Evolutionary conservation across 2,113 vertebrate genomes (phyloP).

Genomic region (Xyliphius kryptos): DNA sequence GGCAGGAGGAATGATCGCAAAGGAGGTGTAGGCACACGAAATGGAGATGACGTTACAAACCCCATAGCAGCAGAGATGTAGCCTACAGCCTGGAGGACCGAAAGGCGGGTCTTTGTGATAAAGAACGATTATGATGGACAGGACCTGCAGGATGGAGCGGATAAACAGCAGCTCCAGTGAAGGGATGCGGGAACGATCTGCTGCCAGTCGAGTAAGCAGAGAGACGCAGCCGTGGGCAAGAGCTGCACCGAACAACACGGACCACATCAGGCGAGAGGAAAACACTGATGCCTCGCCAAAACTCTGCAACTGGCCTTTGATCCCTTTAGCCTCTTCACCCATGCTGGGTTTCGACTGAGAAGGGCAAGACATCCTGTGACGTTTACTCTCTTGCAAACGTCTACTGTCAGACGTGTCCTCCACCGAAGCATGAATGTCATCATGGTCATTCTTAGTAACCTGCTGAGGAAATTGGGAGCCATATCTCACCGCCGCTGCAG

Average conservation of each 20-base stretch:
- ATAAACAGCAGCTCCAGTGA: constrained; percentile 95
- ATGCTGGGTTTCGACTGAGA: constrained; percentile 48
- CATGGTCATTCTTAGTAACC: constrained; percentile 81
- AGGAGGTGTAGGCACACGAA: constrained; percentile 95
- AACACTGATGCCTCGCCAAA: constrained; percentile 76
- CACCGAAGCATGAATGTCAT: constrained; percentile 75
- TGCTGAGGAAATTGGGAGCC: constrained; percentile 87
- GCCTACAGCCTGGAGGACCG: constrained; percentile 84
- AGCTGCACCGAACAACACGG: constrained; percentile 84
- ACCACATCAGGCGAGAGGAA: constrained; percentile 84
- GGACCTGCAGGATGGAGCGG: constrained; percentile 87
- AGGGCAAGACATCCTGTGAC: constrained; percentile 77
- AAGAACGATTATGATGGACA: constrained; percentile 82
- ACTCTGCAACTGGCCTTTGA: constrained; percentile 67
- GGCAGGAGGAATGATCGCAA: constrained; percentile 91
- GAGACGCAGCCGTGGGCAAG: constrained; percentile 91
- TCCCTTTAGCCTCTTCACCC: constrained; percentile 60
- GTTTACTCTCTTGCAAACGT: constrained; percentile 69
- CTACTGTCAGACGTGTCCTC: no score
- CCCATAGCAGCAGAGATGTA: constrained; percentile 89
- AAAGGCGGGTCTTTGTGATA: constrained; percentile 88
- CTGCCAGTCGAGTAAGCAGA: constrained; percentile 83
- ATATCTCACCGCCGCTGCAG: constrained; percentile 88
- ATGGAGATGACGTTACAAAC: constrained; percentile 96
- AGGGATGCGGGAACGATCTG: constrained; percentile 90